Conservation (phyloP, 1,140 invertebrate species). For the Rhizoglyphus robini region DNA sequence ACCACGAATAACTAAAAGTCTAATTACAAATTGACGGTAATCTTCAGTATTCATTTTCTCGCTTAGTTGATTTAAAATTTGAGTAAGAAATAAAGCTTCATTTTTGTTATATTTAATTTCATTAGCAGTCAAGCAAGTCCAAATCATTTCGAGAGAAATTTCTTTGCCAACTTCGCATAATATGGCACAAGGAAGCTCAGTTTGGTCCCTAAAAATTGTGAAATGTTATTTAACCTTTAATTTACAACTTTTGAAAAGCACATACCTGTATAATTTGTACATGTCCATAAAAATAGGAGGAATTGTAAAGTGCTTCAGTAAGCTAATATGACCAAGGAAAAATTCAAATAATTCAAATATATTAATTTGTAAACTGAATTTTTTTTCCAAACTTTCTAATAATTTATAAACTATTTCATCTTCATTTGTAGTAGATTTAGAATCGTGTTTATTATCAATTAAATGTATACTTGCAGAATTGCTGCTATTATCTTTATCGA, state of each 20-base stretch:
- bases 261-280: conserved; percentile 20
- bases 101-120: conserved; percentile 17
- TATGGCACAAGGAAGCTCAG: conserved; percentile 1
- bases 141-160: conserved; percentile 13
- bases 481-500: conserved; percentile 1
- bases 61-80: conserved; percentile 4
- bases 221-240: background rate
- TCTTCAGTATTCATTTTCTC: background rate
- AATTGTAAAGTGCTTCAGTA: background rate
- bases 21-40: conserved; percentile 16
- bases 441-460: too few relatives aligned
- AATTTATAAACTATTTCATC: background rate
- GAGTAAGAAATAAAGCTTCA: conserved; percentile 15
- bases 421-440: too few relatives aligned
- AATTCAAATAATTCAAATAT: conserved; percentile 15
- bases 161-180: background rate
- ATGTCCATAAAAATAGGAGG: conserved; percentile 14
- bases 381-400: background rate
- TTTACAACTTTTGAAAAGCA: background rate
- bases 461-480: background rate
- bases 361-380: background rate
- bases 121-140: conserved; percentile 15
- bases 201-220: background rate
- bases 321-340: background rate
- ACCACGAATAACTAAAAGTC: conserved; percentile 19